A percentile compares a stretch with the other conserved stretches of the same genome.
Evolutionary conservation across 2,888 invertebrate species (phyloP).

Genomic region (Spisula subtruncata): DNA sequence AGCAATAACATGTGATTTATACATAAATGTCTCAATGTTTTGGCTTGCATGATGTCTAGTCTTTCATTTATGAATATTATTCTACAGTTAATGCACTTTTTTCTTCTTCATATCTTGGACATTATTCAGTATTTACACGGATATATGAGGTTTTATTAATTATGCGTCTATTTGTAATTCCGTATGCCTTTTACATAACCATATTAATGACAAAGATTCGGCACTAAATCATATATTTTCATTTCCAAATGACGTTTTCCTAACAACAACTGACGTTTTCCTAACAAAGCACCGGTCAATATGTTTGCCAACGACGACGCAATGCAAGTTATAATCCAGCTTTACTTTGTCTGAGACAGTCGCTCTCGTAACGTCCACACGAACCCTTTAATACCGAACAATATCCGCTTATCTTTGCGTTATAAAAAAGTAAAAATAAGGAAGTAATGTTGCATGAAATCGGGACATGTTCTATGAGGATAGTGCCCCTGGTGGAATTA

Average conservation of each 20-base stretch:
- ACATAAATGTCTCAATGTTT: conserved; percentile 17
- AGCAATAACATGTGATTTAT: neutral
- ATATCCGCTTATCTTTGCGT: no score
- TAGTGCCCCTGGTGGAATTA: no score
- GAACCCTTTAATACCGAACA: no score
- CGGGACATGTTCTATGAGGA: no score
- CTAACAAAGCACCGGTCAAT: neutral
- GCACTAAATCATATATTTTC: neutral
- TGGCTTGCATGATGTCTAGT: neutral
- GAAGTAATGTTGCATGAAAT: no score
- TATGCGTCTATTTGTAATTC: neutral
- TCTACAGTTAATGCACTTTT: neutral
- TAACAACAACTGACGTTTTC: neutral
- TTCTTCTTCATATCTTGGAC: neutral
- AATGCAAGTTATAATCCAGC: neutral
- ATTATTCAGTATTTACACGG: neutral
- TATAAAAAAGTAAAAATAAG: no score
- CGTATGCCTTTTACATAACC: neutral
- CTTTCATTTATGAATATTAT: neutral
- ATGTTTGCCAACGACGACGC: neutral
- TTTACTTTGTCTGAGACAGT: no score
- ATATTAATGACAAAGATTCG: neutral
- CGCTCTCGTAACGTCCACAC: no score
- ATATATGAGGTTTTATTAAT: neutral
- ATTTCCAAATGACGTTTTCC: neutral